Evolutionary conservation across 92 coral and sea anemone genomes (phyloP).

Genomic region (Parazoanthus atlanticus): DNA sequence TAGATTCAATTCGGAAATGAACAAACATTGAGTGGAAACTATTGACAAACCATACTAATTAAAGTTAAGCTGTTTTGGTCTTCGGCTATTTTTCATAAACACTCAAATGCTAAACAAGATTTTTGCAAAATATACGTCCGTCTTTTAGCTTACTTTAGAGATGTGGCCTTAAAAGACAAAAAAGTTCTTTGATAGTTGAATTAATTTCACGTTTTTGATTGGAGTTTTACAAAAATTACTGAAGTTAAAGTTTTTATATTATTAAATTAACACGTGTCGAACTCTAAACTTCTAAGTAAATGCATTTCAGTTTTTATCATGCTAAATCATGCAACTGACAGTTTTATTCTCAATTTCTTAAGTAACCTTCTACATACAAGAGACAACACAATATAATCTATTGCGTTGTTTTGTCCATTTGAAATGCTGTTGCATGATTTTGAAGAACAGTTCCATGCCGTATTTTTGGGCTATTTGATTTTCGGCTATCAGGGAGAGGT

Average conservation of each 20-base stretch:
- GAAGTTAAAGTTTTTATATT: background rate
- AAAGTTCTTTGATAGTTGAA: too few relatives aligned
- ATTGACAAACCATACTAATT: background rate
- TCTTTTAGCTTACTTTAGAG: background rate
- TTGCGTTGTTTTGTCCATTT: too few relatives aligned
- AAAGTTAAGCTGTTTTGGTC: background rate
- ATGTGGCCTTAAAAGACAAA: background rate
- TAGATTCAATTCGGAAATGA: background rate
- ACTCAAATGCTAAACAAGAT: background rate
- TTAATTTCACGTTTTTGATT: too few relatives aligned
- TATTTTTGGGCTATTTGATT: too few relatives aligned
- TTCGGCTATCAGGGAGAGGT: too few relatives aligned
- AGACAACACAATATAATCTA: too few relatives aligned
- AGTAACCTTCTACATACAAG: too few relatives aligned
- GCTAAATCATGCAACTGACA: too few relatives aligned
- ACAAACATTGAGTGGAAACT: background rate
- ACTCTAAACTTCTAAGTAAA: background rate
- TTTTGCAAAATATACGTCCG: background rate
- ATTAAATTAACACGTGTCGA: background rate
- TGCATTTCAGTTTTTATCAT: background rate
- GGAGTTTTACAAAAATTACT: too few relatives aligned
- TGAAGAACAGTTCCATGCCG: too few relatives aligned
- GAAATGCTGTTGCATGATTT: too few relatives aligned
- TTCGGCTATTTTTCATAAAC: background rate
- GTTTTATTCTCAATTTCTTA: too few relatives aligned